Percentiles rank a stretch among this genome's conserved stretches.
These are phyloP conservation scores for Notolabrus celidotus DNA, from an alignment of 2,797 vertebrate species.

Conservation along the genomic window DNA sequence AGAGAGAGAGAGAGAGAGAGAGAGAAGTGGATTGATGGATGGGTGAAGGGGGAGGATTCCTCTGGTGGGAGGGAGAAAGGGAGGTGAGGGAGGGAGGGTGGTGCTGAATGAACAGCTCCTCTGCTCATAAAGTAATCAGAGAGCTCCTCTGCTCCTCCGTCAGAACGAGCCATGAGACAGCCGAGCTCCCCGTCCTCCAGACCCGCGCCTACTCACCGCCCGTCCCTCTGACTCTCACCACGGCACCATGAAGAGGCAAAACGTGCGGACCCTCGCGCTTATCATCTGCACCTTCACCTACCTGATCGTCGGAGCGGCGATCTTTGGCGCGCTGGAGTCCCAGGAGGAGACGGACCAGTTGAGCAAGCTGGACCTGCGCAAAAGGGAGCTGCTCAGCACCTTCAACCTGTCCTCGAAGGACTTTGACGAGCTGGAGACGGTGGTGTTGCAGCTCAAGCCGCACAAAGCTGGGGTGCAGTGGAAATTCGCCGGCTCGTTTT, in stretches of 20 bases:
- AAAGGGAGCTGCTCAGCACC: slow-evolving; percentile 82
- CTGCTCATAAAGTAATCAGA: slow-evolving; percentile 77
- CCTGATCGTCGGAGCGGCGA: slow-evolving; percentile 93
- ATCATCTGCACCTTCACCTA: slow-evolving; percentile 95
- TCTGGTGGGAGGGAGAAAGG: slow-evolving; percentile 24
- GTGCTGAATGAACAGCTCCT: slow-evolving; percentile 97
- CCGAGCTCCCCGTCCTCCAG: slow-evolving; percentile 86
- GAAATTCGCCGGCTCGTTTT: slow-evolving; percentile 95
- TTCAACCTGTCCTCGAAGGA: slow-evolving; percentile 88
- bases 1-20: background rate
- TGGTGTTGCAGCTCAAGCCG: slow-evolving; percentile 93
- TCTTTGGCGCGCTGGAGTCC: slow-evolving; percentile 94
- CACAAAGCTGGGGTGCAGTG: slow-evolving; percentile 96
- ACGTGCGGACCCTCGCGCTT: slow-evolving; percentile 92
- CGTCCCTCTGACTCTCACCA: slow-evolving; percentile 63
- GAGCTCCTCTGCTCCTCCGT: slow-evolving; percentile 65
- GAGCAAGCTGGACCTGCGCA: slow-evolving; percentile 80
- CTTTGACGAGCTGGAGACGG: slow-evolving; percentile 88
- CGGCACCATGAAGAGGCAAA: slow-evolving; percentile 94
- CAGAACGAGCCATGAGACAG: slow-evolving; percentile 87
- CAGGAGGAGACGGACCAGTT: slow-evolving; percentile 86
- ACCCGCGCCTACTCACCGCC: slow-evolving; percentile 65
- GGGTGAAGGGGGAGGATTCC: slow-evolving; percentile 42
- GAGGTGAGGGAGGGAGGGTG: slow-evolving; percentile 71
- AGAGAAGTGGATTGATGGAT: background rate